Percentiles rank a stretch among this genome's conserved stretches.
Evolutionary conservation across 2,113 vertebrate genomes (phyloP).

Genomic region (Stegostoma tigrinum): DNA sequence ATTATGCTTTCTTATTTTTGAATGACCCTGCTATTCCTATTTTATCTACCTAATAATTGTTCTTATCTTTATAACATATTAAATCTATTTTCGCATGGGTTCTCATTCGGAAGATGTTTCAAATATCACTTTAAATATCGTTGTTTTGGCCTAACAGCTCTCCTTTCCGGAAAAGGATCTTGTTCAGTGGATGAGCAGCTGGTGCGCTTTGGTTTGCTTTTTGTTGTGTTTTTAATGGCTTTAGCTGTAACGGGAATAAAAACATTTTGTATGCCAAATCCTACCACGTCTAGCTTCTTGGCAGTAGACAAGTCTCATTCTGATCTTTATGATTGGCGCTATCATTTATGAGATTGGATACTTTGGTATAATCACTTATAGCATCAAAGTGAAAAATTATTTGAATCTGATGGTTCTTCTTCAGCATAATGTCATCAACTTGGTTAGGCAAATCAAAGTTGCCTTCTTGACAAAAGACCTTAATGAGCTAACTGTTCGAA

Average conservation of each 20-base stretch:
- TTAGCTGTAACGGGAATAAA: neutral
- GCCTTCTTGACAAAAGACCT: neutral
- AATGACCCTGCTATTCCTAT: neutral
- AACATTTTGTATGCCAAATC: neutral
- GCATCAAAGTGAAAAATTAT: neutral
- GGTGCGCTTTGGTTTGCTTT: neutral
- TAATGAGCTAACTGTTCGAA: neutral
- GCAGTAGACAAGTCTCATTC: neutral
- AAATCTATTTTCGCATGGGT: neutral
- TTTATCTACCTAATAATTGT: neutral
- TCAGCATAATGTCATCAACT: neutral
- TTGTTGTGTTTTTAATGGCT: constrained; percentile 3
- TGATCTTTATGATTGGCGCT: neutral
- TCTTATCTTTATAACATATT: neutral
- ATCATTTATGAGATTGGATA: neutral
- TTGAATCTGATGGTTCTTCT: neutral
- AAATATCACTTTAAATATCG: neutral
- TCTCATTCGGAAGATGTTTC: neutral
- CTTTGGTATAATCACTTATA: neutral
- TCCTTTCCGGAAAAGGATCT: neutral
- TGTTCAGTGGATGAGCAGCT: neutral
- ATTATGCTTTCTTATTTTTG: neutral
- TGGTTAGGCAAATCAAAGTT: no score
- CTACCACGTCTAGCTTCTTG: neutral
- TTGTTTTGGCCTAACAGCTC: neutral